Evolutionary conservation across 2,797 vertebrate species (phyloP).

Genomic region (Gouania willdenowi): DNA sequence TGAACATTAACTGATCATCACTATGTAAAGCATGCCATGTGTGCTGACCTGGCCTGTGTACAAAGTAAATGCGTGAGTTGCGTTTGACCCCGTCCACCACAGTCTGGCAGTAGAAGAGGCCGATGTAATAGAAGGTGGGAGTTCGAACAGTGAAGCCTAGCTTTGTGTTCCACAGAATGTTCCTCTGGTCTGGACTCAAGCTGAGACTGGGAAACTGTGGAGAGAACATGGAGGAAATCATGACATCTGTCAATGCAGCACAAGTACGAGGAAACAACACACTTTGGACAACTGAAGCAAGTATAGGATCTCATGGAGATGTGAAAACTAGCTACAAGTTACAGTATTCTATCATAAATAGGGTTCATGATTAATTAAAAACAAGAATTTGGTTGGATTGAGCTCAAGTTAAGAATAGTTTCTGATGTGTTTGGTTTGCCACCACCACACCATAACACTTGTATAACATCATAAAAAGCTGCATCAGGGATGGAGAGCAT

Average conservation of each 20-base stretch:
- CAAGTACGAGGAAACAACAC: background rate
- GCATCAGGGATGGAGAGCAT: too few species aligned
- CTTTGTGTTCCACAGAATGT: constrained; percentile 86
- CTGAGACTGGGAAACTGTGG: constrained; percentile 30
- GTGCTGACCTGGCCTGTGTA: constrained; percentile 82
- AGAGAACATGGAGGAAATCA: constrained; percentile 3
- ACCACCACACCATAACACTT: too few species aligned
- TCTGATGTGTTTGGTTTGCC: too few species aligned
- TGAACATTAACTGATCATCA: background rate
- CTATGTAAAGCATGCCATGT: background rate
- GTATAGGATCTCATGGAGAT: too few species aligned
- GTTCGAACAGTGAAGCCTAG: constrained; percentile 86
- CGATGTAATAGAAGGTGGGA: constrained; percentile 81
- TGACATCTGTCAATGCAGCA: background rate
- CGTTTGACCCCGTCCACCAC: constrained; percentile 60
- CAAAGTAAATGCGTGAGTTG: constrained; percentile 75
- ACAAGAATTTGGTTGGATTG: too few species aligned
- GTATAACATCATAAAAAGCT: too few species aligned
- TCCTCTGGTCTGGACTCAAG: constrained; percentile 77
- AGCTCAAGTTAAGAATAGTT: too few species aligned
- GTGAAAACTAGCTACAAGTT: too few species aligned
- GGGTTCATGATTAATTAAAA: too few species aligned
- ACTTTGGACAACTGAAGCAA: too few species aligned
- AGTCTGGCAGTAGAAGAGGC: constrained; percentile 85
- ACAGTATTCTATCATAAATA: too few species aligned